These are phyloP conservation scores for Drosophila littoralis DNA, from an alignment of 1,140 invertebrate genomes.

Conservation along the genomic window DNA sequence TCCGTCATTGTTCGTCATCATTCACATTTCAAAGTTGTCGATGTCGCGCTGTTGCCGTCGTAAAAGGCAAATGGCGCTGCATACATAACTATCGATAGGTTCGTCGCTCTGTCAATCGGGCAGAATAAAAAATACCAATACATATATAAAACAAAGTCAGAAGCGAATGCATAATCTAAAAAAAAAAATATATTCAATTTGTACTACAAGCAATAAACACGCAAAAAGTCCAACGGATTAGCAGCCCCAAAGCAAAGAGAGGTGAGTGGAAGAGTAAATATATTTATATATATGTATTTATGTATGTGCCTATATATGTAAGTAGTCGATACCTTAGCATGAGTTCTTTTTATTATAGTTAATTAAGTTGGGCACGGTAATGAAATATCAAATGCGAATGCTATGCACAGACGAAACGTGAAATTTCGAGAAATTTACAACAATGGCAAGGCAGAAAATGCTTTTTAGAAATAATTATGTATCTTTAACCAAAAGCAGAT, in stretches of 20 bases:
- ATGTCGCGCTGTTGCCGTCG: slow-evolving; percentile 31
- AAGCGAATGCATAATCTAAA: slow-evolving; percentile 21
- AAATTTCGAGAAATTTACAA: slow-evolving; percentile 80
- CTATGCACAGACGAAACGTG: slow-evolving; percentile 49
- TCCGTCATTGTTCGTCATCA: slow-evolving; percentile 63
- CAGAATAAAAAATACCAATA: slow-evolving; percentile 26
- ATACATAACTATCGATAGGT: slow-evolving; percentile 70
- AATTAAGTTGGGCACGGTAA: slow-evolving; percentile 39
- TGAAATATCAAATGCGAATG: slow-evolving; percentile 29
- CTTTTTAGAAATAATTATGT: slow-evolving; percentile 84
- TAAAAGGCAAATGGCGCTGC: slow-evolving; percentile 53
- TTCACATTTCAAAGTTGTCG: slow-evolving; percentile 53
- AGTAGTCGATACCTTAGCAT: background rate
- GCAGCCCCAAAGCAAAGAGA: slow-evolving; percentile 27
- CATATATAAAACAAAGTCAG: slow-evolving; percentile 18
- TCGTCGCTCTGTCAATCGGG: slow-evolving; percentile 51
- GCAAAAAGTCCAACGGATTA: slow-evolving; percentile 39
- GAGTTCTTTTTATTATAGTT: slow-evolving; percentile 9
- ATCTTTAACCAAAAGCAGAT: slow-evolving; percentile 79
- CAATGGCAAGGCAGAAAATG: slow-evolving; percentile 83
- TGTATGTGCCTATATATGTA: background rate
- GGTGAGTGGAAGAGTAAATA: slow-evolving; percentile 30
- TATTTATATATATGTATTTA: slow-evolving; percentile 2
- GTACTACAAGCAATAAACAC: slow-evolving; percentile 23
- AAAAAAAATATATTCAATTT: slow-evolving; percentile 12